phyloP scores from a whole-genome alignment of 2,888 invertebrate species.

The Idaea aversata region DNA sequence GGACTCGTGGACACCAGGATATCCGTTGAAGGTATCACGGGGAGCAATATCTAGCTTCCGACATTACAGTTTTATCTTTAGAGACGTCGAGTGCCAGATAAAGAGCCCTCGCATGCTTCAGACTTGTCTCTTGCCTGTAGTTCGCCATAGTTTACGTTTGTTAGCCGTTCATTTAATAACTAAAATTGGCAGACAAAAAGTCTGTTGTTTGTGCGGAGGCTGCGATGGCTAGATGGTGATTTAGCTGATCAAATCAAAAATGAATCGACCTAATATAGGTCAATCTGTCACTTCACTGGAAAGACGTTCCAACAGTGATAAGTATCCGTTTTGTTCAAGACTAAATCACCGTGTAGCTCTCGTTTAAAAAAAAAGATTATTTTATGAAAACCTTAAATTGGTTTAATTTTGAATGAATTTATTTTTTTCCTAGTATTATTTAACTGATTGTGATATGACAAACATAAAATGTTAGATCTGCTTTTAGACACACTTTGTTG shows the following conservation, averaged over 20 bases:
- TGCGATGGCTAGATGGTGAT: not conserved
- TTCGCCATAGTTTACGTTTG: too few species aligned
- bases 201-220: not conserved
- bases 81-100: conserved; percentile 30
- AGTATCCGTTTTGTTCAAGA: too few species aligned
- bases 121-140: not conserved
- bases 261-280: too few species aligned
- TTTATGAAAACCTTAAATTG: conserved; percentile 18
- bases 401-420: conserved; percentile 23
- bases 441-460: conserved; percentile 39
- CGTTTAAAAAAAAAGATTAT: conserved; percentile 17
- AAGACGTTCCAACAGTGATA: too few species aligned
- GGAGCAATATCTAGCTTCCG: conserved; percentile 76
- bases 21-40: conserved; percentile 82
- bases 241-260: not conserved
- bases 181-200: not conserved
- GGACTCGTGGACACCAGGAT: conserved; percentile 82
- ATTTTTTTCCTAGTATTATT: conserved; percentile 29
- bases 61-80: conserved; percentile 15
- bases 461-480: conserved; percentile 36
- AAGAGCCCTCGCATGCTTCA: conserved; percentile 1
- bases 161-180: not conserved
- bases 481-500: conserved; percentile 14
- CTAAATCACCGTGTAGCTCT: not conserved
- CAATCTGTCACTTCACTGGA: too few species aligned